Evolutionary conservation across 2,113 vertebrate species (phyloP), one percentile per base, ranked within the genome.

Genomic region (Callocephalon fimbriatum): DNA sequence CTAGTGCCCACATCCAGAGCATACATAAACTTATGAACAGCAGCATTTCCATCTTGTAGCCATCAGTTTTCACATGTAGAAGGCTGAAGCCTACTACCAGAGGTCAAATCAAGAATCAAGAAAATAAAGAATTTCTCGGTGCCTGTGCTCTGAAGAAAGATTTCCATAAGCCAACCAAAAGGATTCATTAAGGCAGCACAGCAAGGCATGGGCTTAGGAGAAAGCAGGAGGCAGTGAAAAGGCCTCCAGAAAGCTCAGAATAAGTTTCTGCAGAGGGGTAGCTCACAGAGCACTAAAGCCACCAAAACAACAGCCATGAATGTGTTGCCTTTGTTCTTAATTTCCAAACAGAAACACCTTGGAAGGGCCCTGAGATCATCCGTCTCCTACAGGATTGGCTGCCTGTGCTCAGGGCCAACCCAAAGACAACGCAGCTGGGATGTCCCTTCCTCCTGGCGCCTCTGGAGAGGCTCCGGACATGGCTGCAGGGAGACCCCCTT

Each of bases 401-500:
- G 59, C 15, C 31, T 40, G 12, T 27, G 23, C 9, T 37, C 37
- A 67, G 25, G 31, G 12, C 7, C 31, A 63, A 0, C 29, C 10
- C 44, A 22, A 13, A 89, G 21, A 29, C 19, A 47, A 25, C 0
- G 0, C 25, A 48, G 19, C 16, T 37, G 27, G 29, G 20, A 27
- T 73, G 14, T 7, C 8, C 18, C 40, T 88, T 89, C 35, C n/a
- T 74, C 54, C 68, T 37, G 27, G 5, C 3, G 0, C n/a, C 25
- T 44, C 72, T 65, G 51, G 11, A 89, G 29, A 38, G 16, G 22
- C 31, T 80, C 29, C 3, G 5, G 31, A 22, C 8, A 18, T 29
- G 3, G 7, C 35, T 26, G 20, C 2, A 2, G 47, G 47, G 38
- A 79, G 15, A 25, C 0, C 2, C 15, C 27, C 18, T 45, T 67